Evolutionary conservation across 2,113 vertebrate species (phyloP).

Genomic region (Dipodomys spectabilis): DNA sequence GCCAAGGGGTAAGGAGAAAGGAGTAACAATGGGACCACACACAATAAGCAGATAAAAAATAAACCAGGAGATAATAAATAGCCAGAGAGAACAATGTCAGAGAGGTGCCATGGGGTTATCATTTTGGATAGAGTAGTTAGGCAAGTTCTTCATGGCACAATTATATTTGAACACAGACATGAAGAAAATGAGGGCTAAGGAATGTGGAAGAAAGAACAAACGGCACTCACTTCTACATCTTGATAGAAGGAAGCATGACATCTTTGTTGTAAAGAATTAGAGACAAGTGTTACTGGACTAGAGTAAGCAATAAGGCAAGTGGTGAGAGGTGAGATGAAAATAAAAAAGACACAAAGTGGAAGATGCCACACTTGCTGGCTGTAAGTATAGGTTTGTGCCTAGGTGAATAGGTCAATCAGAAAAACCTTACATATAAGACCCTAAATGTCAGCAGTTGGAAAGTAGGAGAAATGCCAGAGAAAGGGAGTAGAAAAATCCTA

Average conservation of each 20-base stretch:
- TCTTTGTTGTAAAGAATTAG: conserved; percentile 5
- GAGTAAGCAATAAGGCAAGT: conserved; percentile 14
- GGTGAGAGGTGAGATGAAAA: background rate
- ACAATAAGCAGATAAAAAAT: conserved; percentile 35
- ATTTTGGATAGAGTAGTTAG: conserved; percentile 21
- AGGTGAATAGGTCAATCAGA: background rate
- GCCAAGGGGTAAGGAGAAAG: conserved; percentile 46
- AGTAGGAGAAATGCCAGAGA: background rate
- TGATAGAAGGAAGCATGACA: background rate
- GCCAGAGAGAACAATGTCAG: background rate
- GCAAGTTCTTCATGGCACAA: background rate
- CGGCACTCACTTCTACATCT: background rate
- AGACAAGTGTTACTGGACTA: background rate
- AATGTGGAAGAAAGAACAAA: background rate
- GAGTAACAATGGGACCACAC: background rate
- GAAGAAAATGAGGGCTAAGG: background rate
- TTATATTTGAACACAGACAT: conserved; percentile 27
- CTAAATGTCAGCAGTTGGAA: background rate
- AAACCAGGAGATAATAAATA: conserved; percentile 21
- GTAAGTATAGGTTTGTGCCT: background rate
- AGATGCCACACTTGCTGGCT: background rate
- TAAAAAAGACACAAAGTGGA: background rate
- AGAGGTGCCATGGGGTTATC: background rate
- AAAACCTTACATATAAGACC: conserved; percentile 19
- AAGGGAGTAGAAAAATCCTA: background rate